phyloP scores from a whole-genome alignment of 2,797 vertebrate species.

The Spea hammondii region DNA sequence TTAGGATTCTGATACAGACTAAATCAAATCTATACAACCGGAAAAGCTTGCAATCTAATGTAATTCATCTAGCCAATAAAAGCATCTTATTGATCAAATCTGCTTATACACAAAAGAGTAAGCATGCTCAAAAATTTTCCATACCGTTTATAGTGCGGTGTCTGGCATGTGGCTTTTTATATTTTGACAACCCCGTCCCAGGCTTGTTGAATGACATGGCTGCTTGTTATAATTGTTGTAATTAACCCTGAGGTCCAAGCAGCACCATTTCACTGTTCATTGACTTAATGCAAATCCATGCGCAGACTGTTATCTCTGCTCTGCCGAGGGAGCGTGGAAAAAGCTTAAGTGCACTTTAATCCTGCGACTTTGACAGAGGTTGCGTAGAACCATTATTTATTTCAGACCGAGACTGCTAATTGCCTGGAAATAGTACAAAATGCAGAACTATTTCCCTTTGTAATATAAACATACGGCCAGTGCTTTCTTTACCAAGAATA shows the following conservation, averaged over 20 bases:
- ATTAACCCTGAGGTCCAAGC: slow-evolving; percentile 18
- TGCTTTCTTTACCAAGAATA: slow-evolving; percentile 1
- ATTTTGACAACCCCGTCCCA: not conserved
- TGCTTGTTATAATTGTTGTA: slow-evolving; percentile 16
- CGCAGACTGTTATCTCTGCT: slow-evolving; percentile 18
- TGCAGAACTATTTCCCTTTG: slow-evolving; percentile 10
- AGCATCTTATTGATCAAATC: no score
- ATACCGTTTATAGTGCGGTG: no score
- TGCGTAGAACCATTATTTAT: slow-evolving; percentile 10
- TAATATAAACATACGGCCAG: not conserved
- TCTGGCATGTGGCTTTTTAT: no score
- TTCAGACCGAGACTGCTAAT: slow-evolving; percentile 5
- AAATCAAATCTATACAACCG: no score
- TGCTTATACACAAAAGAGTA: no score
- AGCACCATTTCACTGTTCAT: slow-evolving; percentile 12
- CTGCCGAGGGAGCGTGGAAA: slow-evolving; percentile 4
- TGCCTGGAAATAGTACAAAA: not conserved
- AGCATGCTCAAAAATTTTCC: no score
- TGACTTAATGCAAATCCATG: slow-evolving; percentile 21
- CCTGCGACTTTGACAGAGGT: slow-evolving; percentile 11
- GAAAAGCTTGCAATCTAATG: no score
- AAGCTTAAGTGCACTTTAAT: slow-evolving; percentile 16
- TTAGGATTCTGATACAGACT: no score
- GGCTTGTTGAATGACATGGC: not conserved
- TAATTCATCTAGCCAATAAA: no score